phyloP scores from a whole-genome alignment of 2,888 invertebrate species.

The Thumatha senex region DNA sequence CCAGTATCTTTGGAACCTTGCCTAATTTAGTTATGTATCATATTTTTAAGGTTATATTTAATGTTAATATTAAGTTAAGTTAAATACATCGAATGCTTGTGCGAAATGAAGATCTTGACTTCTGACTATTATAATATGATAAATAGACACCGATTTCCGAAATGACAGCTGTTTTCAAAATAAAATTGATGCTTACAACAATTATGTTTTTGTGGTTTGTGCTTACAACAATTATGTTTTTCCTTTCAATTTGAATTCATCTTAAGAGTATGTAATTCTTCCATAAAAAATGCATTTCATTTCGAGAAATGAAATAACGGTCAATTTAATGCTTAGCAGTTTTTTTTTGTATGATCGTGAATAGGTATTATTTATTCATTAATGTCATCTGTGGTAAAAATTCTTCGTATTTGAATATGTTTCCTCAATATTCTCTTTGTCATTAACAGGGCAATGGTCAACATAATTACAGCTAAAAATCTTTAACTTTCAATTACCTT shows the following conservation, averaged over 20 bases:
- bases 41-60: no score
- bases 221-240: constrained; percentile 5
- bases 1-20: no score
- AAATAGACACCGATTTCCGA: no score
- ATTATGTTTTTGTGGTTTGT: no score
- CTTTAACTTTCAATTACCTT: neutral
- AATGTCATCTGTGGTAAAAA: constrained; percentile 1
- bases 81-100: no score
- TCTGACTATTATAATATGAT: no score
- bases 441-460: neutral
- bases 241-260: constrained; percentile 14
- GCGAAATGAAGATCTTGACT: no score
- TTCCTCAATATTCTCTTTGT: neutral
- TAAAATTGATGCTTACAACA: no score
- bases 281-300: constrained; percentile 19
- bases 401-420: neutral
- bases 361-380: constrained; percentile 6
- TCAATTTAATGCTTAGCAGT: constrained; percentile 4
- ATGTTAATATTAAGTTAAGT: no score
- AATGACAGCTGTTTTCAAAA: no score
- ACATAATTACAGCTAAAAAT: neutral
- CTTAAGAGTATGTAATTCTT: constrained; percentile 23
- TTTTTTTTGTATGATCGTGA: constrained; percentile 10
- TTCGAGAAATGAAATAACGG: constrained; percentile 32
- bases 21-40: no score